Conservation (phyloP, 2,888 invertebrate species). For the Dasypolia templi region DNA sequence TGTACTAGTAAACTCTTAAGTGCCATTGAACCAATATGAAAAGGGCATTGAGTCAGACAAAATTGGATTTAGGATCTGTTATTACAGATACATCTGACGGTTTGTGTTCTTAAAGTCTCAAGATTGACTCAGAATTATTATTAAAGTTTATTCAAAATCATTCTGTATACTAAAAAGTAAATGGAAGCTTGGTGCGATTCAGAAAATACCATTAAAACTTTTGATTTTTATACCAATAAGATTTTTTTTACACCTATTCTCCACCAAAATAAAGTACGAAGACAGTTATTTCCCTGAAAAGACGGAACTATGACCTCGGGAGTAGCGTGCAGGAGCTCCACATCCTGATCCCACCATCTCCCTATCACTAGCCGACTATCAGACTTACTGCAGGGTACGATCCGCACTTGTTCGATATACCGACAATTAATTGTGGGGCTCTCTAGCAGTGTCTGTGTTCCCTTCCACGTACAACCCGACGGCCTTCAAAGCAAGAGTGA, state of each 20-base stretch:
- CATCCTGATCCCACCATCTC: neutral
- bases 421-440: too few relatives aligned
- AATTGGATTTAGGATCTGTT: constrained; percentile 84
- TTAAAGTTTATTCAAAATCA: constrained; percentile 89
- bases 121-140: constrained; percentile 84
- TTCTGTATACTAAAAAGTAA: constrained; percentile 90
- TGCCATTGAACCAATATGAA: constrained; percentile 83
- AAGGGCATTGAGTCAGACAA: constrained; percentile 88
- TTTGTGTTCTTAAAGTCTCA: constrained; percentile 83
- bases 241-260: constrained; percentile 77
- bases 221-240: constrained; percentile 90
- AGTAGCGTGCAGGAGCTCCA: neutral
- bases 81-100: constrained; percentile 79
- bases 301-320: neutral
- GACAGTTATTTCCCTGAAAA: neutral
- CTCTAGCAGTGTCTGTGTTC: neutral
- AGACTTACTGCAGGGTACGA: neutral
- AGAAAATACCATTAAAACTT: constrained; percentile 91
- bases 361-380: neutral
- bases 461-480: neutral
- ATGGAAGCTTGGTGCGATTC: constrained; percentile 91
- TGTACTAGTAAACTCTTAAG: constrained; percentile 75
- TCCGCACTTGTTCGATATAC: neutral
- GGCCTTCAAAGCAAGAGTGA: neutral
- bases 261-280: neutral